phyloP scores from a whole-genome alignment of 2,113 vertebrate genomes.

The Mustelus asterias region DNA sequence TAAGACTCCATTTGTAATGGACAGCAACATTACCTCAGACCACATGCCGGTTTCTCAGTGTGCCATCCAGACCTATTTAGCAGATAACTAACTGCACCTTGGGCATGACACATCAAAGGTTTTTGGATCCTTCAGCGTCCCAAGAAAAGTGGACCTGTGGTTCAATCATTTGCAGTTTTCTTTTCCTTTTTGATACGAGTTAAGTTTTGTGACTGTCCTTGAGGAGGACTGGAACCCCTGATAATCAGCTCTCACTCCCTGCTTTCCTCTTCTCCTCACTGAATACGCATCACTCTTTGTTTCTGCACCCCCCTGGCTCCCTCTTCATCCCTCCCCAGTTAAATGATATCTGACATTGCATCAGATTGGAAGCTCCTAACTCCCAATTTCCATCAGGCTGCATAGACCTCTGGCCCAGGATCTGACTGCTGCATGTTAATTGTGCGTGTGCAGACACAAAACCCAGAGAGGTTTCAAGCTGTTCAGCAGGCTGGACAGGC shows the following conservation, averaged over 20 bases:
- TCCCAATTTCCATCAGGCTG: not conserved
- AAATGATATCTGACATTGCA: not conserved
- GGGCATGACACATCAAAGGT: too few relatives aligned
- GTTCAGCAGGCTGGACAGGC: not conserved
- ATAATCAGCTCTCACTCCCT: not conserved
- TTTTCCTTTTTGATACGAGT: not conserved
- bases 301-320: not conserved
- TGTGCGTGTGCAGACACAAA: not conserved
- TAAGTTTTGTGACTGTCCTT: not conserved
- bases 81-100: not conserved
- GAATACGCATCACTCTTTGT: not conserved
- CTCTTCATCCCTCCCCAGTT: not conserved
- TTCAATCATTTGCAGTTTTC: not conserved
- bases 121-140: not conserved
- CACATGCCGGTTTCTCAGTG: not conserved
- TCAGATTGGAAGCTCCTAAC: not conserved
- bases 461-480: not conserved
- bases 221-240: not conserved
- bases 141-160: not conserved
- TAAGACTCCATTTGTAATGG: not conserved
- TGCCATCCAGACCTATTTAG: not conserved
- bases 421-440: not conserved
- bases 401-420: not conserved
- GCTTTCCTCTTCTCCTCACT: not conserved
- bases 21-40: not conserved